Percentiles rank a stretch among this genome's conserved stretches.
Conservation (phyloP, 1,140 invertebrate species). For the Harpegnathos saltator region DNA sequence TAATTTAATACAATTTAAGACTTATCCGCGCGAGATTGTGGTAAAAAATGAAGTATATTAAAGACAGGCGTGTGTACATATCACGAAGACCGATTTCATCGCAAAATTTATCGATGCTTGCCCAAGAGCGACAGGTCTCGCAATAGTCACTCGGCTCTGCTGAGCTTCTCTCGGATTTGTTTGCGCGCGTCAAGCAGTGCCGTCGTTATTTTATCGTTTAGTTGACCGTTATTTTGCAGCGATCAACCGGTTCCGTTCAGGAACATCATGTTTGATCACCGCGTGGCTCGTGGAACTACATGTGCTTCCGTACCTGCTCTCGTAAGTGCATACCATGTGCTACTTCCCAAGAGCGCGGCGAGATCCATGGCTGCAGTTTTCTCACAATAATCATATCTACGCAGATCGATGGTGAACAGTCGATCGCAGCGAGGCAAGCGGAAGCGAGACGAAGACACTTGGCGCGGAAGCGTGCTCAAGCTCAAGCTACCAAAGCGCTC, state of each 20-base stretch:
- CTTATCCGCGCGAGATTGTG: not conserved
- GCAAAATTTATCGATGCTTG: constrained; percentile 68
- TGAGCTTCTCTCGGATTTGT: constrained; percentile 34
- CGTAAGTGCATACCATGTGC: constrained; percentile 72
- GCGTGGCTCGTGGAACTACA: constrained; percentile 93
- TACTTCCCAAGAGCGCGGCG: not conserved
- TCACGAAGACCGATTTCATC: not conserved
- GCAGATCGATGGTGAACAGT: constrained; percentile 87
- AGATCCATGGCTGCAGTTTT: not conserved
- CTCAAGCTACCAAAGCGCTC: constrained; percentile 82
- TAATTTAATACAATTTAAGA: not conserved
- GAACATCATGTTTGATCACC: constrained; percentile 94
- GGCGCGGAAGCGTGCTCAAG: constrained; percentile 87
- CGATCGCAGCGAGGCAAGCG: constrained; percentile 86
- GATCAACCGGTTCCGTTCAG: constrained; percentile 87
- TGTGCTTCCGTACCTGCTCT: constrained; percentile 88
- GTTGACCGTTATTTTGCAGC: constrained; percentile 74
- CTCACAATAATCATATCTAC: constrained; percentile 21
- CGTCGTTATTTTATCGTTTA: not conserved
- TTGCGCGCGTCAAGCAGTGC: not conserved
- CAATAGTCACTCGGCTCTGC: constrained; percentile 16
- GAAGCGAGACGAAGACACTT: constrained; percentile 88
- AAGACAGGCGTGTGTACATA: not conserved
- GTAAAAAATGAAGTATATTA: not conserved
- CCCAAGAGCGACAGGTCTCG: constrained; percentile 6